Evolutionary conservation across 2,113 vertebrate species (phyloP), one percentile per base, ranked within the genome.

Genomic region (Chiloscyllium plagiosum): DNA sequence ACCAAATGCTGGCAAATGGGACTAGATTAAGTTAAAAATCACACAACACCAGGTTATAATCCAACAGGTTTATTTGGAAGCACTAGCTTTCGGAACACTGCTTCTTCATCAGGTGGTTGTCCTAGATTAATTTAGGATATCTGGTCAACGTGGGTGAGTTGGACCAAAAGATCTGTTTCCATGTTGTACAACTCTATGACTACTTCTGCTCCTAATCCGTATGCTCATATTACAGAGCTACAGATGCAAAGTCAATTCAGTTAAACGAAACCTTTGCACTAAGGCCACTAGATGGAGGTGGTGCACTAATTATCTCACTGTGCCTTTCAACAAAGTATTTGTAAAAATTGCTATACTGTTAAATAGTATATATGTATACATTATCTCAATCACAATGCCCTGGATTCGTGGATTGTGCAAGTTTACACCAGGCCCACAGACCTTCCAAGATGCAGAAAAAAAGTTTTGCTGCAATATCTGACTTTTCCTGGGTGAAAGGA

Each of bases 211-310:
- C 56, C 56, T 10, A 61, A 61, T 61, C 12, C 56, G 15, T 10
- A 85, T n/a, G 76, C 13, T n/a, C 76, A 80, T 3, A 52, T 13
- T 12, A 26, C 12, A 87, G 50, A 22, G 42, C 3, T 89, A 56
- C 47, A 26, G 47, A 52, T 89, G 85, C 20, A 22, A 50, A 19
- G 19, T 85, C 83, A 85, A 47, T 52, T 24, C 76, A 56, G 50
- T 52, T 52, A 89, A 56, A 89, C 12, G 86, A 89, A 89, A 42
- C 50, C 24, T 2, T 56, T 52, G 26, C 50, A 61, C 61, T 33
- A 29, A 33, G 26, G 47, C 94, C 94, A 95, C 68, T 95, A 95
- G 94, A 95, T 95, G 69, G 94, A 76, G 42, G 42, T 95, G 89
- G 12, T 72, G 94, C 26, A 69, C 69, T 76, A 95, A 76, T 95